Base-by-base conservation (phyloP, 2,113 vertebrate genomes). In the Gymnocephalus cernua region DNA sequence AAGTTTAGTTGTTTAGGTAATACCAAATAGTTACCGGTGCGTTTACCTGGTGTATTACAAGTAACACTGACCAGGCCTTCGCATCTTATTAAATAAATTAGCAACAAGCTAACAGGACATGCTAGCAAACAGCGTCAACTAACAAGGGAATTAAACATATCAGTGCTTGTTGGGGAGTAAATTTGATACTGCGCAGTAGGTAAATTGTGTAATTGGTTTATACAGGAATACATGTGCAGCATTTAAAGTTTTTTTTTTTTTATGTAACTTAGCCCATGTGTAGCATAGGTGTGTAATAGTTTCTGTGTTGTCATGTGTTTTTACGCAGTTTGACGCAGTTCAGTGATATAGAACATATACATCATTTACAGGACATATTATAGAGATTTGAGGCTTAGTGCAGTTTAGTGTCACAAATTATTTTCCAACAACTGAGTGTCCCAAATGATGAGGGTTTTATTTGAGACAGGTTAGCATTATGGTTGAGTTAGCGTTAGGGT, bases 71-170 rank as follows among this genome's bases (percentile, higher is more conserved):
- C 16, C 1, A 10, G 61, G 32, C 57, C 61, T n/a, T 35, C 29
- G 7, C 9, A 29, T 57, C 1, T 54, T 47, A 15, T 2, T 65
- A 25, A 48, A 71, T 18, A 58, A 54, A 74, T 81, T 90, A 89
- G 91, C 89, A 38, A 0, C 9, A 58, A 65, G 92, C 92, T 93
- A 90, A 82, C 72, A 58, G 47, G 73, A 64, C n/a, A 18, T 68
- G 74, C 57, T 75, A 83, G 19, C 72, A 81, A 82, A 82, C 73
- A 79, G 16, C 82, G 72, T 68, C n/a, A 56, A 25, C 0, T 18
- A 47, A 53, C 47, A 45, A 78, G n/a, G 35, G 27, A 57, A 70
- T 21, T 44, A 14, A 66, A 73, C 15, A 32, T 35, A 47, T 18
- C 6, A 27, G 0, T 63, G 38, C 51, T 74, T 65, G 1, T 35